Conservation (phyloP, 2,113 vertebrate species). For the Microcebus lehilahytsara region DNA sequence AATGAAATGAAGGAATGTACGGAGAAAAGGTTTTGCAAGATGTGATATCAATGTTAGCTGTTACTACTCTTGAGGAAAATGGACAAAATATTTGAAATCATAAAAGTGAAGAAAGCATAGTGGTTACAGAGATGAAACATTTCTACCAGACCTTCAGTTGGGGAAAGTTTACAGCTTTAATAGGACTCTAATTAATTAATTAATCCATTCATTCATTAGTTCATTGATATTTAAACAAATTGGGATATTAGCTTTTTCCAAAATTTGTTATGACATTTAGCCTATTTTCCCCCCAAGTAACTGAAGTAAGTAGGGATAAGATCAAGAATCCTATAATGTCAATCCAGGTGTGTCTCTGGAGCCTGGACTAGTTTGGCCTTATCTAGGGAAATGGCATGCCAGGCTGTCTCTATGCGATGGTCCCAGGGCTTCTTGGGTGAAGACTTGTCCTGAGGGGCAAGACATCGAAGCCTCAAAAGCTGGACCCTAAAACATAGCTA, state of each 20-base stretch:
- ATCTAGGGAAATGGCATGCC: neutral
- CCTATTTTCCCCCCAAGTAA: neutral
- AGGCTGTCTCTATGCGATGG: neutral
- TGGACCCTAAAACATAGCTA: neutral
- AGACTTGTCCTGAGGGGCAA: neutral
- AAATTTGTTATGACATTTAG: neutral
- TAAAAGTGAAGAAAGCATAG: neutral
- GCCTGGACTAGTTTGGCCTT: neutral
- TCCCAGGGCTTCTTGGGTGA: neutral
- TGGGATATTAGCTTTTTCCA: neutral
- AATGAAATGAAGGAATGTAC: neutral
- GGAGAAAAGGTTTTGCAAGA: constrained; percentile 38
- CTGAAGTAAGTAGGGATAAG: neutral
- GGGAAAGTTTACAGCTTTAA: constrained; percentile 19
- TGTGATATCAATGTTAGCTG: neutral
- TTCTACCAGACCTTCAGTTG: neutral
- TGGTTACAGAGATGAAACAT: neutral
- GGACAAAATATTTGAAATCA: neutral
- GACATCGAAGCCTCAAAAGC: neutral
- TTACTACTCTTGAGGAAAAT: constrained; percentile 25
- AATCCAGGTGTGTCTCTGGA: neutral
- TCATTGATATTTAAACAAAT: neutral
- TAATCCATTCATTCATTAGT: neutral
- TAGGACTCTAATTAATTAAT: neutral
- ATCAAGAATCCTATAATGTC: neutral